phyloP scores from a whole-genome alignment of 1,140 invertebrate genomes.

The roundworm (Caenorhabditis elegans) region DNA sequence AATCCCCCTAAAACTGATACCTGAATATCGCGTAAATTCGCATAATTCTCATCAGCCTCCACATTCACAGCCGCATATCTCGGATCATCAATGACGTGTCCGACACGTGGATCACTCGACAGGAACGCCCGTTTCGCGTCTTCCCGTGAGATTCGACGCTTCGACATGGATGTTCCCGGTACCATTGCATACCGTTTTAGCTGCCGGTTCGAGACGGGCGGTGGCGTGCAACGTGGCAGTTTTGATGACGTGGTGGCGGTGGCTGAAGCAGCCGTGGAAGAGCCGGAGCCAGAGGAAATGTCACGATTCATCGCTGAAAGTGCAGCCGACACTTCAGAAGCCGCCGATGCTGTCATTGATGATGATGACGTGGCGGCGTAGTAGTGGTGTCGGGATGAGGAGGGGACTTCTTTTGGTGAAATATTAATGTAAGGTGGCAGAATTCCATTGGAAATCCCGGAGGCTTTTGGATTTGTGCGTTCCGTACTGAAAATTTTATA shows the following conservation, averaged over 20 bases:
- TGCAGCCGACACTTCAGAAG: not conserved
- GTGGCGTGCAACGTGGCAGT: not conserved
- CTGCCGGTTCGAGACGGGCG: not conserved
- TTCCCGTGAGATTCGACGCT: not conserved
- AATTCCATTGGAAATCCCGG: not conserved
- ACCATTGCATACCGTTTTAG: not conserved
- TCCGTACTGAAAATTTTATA: not conserved
- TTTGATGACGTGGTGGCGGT: not conserved
- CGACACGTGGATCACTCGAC: slow-evolving; percentile 6
- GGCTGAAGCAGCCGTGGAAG: no score
- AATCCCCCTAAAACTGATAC: no score
- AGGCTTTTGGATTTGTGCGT: not conserved
- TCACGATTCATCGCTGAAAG: not conserved
- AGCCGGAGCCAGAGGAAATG: not conserved
- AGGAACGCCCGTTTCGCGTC: slow-evolving; percentile 14
- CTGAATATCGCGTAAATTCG: slow-evolving; percentile 16
- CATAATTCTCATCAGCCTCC: slow-evolving; percentile 20
- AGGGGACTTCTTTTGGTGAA: not conserved
- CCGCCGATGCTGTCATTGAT: not conserved
- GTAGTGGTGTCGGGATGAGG: not conserved
- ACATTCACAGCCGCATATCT: slow-evolving; percentile 4
- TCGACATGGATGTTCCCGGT: not conserved
- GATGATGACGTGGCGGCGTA: not conserved
- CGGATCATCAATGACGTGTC: not conserved
- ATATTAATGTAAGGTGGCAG: not conserved